Evolutionary conservation across 1,140 invertebrate species (phyloP).

Genomic region (Harlomillsia oculata): DNA sequence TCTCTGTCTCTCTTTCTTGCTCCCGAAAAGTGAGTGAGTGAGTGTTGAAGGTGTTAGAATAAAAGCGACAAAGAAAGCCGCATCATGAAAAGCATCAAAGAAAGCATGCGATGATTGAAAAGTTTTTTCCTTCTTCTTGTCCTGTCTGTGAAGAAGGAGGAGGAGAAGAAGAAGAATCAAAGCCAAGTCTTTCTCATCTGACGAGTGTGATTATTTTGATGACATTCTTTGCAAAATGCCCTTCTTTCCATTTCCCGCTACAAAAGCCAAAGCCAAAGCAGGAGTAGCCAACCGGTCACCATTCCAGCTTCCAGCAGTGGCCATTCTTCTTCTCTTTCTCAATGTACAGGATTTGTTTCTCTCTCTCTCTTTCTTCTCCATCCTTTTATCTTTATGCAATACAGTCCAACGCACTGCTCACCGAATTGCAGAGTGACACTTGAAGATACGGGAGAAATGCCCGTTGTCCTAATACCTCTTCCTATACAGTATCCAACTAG

Average conservation of each 20-base stretch:
- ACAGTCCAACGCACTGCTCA: no score
- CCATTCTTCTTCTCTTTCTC: not conserved
- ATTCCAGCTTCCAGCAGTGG: no score
- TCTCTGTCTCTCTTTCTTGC: not conserved
- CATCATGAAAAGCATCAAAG: not conserved
- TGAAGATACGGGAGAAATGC: no score
- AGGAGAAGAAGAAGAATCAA: no score
- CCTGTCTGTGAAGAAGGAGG: no score
- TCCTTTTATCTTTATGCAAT: conserved; percentile 6
- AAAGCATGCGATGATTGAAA: conserved; percentile 32
- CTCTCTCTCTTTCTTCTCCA: not conserved
- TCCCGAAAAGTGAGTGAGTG: no score
- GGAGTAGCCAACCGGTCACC: no score
- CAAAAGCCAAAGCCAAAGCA: no score
- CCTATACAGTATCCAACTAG: no score
- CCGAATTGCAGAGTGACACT: no score
- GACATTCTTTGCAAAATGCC: conserved; percentile 26
- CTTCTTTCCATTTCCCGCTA: not conserved
- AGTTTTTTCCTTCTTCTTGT: conserved; percentile 29
- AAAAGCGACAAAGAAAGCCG: conserved; percentile 13
- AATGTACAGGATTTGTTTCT: not conserved
- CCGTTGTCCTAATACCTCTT: no score
- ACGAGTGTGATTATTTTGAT: conserved; percentile 35
- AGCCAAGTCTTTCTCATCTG: conserved; percentile 24
- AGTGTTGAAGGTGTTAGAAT: conserved; percentile 4